Conservation (phyloP, 2,888 invertebrate species). For the Drosophila aldrichi region DNA sequence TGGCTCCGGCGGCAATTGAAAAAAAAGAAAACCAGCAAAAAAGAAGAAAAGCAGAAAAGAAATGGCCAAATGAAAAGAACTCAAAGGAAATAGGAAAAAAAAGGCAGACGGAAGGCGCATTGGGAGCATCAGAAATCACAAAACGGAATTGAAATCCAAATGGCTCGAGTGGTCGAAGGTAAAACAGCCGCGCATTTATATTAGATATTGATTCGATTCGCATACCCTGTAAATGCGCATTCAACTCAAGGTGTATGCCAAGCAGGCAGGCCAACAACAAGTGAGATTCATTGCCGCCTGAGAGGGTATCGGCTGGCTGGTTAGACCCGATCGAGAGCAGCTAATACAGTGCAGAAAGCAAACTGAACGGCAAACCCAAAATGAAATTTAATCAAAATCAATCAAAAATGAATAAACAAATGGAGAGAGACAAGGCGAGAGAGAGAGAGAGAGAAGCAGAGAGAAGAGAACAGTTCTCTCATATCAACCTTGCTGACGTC, state of each 20-base stretch:
- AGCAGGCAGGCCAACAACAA: not conserved
- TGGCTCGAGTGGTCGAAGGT: slow-evolving; percentile 16
- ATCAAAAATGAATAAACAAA: slow-evolving; percentile 19
- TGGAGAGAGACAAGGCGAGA: not conserved
- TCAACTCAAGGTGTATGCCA: not conserved
- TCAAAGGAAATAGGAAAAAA: slow-evolving; percentile 11
- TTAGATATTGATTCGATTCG: slow-evolving; percentile 41
- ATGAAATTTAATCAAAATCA: slow-evolving; percentile 39
- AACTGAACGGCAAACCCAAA: slow-evolving; percentile 4
- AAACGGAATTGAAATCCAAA: slow-evolving; percentile 13
- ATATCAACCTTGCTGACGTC: slow-evolving; percentile 28
- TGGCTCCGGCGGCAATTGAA: slow-evolving; percentile 26
- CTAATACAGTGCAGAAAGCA: not conserved
- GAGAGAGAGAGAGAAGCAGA: not conserved
- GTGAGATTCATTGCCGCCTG: not conserved
- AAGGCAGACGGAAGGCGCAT: slow-evolving; percentile 7
- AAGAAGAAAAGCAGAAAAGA: not conserved
- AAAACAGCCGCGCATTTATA: slow-evolving; percentile 22
- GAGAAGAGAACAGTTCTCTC: slow-evolving; percentile 11
- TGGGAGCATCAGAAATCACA: slow-evolving; percentile 27
- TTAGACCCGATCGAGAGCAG: not conserved
- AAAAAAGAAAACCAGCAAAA: slow-evolving; percentile 1
- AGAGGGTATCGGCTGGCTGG: not conserved
- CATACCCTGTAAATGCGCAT: not conserved
- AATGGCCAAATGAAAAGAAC: not conserved